phyloP scores from a whole-genome alignment of 2,113 vertebrate species.

The Elephantulus edwardii region DNA sequence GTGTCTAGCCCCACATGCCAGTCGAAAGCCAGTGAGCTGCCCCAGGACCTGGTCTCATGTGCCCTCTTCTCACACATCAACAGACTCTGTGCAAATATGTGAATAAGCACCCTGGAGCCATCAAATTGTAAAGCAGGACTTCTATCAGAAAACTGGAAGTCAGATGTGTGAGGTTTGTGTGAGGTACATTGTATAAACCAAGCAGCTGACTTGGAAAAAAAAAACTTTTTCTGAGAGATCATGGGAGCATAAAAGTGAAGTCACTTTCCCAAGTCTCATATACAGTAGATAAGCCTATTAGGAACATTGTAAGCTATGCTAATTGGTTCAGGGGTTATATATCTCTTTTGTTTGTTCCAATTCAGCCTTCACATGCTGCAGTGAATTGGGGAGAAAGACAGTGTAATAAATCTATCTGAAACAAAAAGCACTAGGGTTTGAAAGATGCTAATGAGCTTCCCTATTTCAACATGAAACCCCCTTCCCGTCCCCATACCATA shows the following conservation, averaged over 20 bases:
- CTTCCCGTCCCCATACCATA: background rate
- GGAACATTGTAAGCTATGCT: conserved; percentile 61
- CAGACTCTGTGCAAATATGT: conserved; percentile 45
- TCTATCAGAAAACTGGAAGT: conserved; percentile 67
- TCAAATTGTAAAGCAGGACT: conserved; percentile 55
- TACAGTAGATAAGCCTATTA: conserved; percentile 56
- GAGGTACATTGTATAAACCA: conserved; percentile 65
- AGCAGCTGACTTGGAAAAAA: conserved; percentile 50
- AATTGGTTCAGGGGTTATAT: conserved; percentile 72
- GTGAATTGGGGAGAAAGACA: conserved; percentile 63
- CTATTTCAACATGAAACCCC: conserved; percentile 16
- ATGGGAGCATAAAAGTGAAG: conserved; percentile 67
- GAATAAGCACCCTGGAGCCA: conserved; percentile 33
- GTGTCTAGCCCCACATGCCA: conserved; percentile 43
- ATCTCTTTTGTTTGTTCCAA: conserved; percentile 44
- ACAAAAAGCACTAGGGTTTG: conserved; percentile 69
- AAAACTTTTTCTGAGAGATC: conserved; percentile 31
- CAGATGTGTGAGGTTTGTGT: conserved; percentile 47
- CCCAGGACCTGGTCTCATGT: conserved; percentile 53
- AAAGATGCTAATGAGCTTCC: conserved; percentile 73
- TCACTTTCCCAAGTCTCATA: conserved; percentile 64
- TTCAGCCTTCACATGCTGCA: background rate
- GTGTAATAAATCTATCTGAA: conserved; percentile 75
- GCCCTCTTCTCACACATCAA: conserved; percentile 67
- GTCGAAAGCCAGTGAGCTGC: background rate